These are phyloP conservation scores for Pterocles burchelli DNA, from an alignment of 2,113 vertebrate genomes.

Conservation along the genomic window DNA sequence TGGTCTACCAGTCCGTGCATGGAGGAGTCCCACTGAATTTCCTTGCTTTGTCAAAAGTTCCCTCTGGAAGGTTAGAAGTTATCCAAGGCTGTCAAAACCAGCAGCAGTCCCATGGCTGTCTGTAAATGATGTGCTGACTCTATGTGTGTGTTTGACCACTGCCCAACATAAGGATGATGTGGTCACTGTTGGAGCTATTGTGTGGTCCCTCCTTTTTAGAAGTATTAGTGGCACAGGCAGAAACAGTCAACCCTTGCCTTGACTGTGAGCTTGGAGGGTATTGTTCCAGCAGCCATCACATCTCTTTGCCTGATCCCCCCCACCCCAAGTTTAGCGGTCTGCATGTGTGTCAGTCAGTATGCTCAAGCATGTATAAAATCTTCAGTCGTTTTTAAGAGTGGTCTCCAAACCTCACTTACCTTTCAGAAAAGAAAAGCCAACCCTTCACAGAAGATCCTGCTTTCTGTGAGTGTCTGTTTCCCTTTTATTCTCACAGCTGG, in stretches of 20 bases:
- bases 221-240: not conserved
- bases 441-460: not conserved
- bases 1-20: not conserved
- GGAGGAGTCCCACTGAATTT: not conserved
- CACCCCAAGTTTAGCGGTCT: not conserved
- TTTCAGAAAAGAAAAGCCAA: not conserved
- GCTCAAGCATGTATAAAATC: not conserved
- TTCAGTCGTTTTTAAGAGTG: not conserved
- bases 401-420: not conserved
- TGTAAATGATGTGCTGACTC: accelerated
- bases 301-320: not conserved
- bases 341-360: not conserved
- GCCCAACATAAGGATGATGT: accelerated
- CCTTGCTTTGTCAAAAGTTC: not conserved
- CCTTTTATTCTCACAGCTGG: not conserved
- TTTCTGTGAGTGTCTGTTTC: not conserved
- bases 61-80: not conserved
- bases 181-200: not conserved
- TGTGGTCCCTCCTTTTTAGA: not conserved
- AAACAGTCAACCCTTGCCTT: not conserved
- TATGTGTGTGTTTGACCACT: accelerated
- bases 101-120: accelerated
- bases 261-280: accelerated
- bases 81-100: not conserved
- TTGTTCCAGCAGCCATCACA: not conserved